Evolutionary conservation across 2,113 vertebrate species (phyloP).

Genomic region (Morone chrysops): DNA sequence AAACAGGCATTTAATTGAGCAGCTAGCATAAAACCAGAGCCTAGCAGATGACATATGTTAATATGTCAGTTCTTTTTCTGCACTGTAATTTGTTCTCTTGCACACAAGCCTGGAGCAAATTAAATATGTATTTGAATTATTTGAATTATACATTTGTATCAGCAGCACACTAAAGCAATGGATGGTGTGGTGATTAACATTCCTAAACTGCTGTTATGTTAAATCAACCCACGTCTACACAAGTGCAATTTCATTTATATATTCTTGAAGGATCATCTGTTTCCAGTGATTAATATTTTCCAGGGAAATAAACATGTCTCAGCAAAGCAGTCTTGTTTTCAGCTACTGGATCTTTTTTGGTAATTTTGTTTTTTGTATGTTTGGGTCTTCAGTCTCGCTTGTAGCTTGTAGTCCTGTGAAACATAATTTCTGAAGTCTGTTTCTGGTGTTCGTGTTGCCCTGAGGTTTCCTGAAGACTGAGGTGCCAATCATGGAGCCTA

Average conservation of each 20-base stretch:
- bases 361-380: neutral
- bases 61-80: slow-evolving; percentile 87
- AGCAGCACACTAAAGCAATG: slow-evolving; percentile 82
- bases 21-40: slow-evolving; percentile 81
- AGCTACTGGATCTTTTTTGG: neutral
- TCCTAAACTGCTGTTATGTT: slow-evolving; percentile 79
- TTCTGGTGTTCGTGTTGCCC: slow-evolving; percentile 29
- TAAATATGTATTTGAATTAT: slow-evolving; percentile 83
- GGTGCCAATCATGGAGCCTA: slow-evolving; percentile 69
- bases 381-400: neutral
- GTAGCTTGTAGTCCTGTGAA: neutral
- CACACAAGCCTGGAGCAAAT: slow-evolving; percentile 86
- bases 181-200: slow-evolving; percentile 87
- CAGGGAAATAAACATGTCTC: slow-evolving; percentile 55
- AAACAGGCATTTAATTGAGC: slow-evolving; percentile 87
- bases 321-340: slow-evolving; percentile 7
- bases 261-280: slow-evolving; percentile 84
- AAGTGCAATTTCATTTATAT: slow-evolving; percentile 82
- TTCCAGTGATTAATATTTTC: slow-evolving; percentile 78
- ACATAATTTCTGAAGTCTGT: slow-evolving; percentile 27
- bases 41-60: slow-evolving; percentile 89
- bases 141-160: slow-evolving; percentile 84
- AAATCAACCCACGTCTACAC: slow-evolving; percentile 80
- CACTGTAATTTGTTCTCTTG: slow-evolving; percentile 86
- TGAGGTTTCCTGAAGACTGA: slow-evolving; percentile 44